Base-by-base conservation (phyloP, 2,797 vertebrate genomes). In the Pteropus rufus region DNA sequence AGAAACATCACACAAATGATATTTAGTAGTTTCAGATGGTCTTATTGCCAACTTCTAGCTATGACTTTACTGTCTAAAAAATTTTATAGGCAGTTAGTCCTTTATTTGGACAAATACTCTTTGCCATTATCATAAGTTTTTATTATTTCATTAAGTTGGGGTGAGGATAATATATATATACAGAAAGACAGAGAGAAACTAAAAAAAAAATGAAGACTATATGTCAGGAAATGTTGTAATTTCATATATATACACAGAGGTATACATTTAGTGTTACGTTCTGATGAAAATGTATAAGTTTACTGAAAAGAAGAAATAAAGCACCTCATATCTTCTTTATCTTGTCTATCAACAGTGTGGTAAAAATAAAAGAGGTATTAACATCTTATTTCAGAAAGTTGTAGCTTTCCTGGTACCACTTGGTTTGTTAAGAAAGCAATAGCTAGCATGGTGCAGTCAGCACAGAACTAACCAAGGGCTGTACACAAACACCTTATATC, bases 1-100 rank as follows among this genome's bases (percentile, higher is more conserved):
- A 89, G 64, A 97, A 97, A 96, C 94, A 98, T 95, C 96, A 89
- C 82, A 96, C 52, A 97, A 98, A 97, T 9, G 2, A 97, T 97
- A 98, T 98, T 98, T 97, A 98, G 97, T 98, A 80, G 93, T 96
- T 83, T 98, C 97, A 98, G 97, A 98, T 98, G 96, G 95, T 97
- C 97, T 98, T 98, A 98, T 97, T 98, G 97, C 96, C 98, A 98
- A 98, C 97, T 98, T 98, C 96, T 97, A 98, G 96, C 97, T 98
- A 98, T 97, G 97, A 98, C 96, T 98, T 98, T 89, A 95, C 89
- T 97, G 76, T 97, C 93, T 98, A 96, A 97, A 96, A 95, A 93
- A 97, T 96, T 96, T 97, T 95, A 97, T 92, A 97, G 73, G 94
- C 89, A 92, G 93, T 96, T 96, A 93, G 93, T 76, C 89, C 83